Evolutionary conservation across 2,888 invertebrate genomes (phyloP).

Genomic region (Capitulum mitella): DNA sequence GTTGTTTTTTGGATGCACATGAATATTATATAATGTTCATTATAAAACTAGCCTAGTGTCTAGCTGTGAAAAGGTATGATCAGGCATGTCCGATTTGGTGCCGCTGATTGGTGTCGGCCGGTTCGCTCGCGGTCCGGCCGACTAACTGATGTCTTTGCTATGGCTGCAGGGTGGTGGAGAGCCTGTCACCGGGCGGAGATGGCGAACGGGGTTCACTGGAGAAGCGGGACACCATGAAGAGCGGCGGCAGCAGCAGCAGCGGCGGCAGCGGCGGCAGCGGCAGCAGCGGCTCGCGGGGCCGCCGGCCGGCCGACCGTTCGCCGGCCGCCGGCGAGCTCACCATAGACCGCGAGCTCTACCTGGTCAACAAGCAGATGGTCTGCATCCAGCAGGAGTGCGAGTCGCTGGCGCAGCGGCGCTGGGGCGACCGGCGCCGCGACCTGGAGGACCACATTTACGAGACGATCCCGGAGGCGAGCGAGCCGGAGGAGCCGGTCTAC

Average conservation of each 20-base stretch:
- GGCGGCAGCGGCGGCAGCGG: not conserved
- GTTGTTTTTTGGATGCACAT: no score
- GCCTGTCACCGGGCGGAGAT: not conserved
- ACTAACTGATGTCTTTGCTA: not conserved
- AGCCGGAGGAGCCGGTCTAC: slow-evolving; percentile 56
- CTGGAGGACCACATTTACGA: slow-evolving; percentile 55
- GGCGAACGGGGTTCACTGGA: not conserved
- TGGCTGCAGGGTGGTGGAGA: not conserved
- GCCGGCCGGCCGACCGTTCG: not conserved
- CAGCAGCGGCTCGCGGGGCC: not conserved
- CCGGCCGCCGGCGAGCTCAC: slow-evolving; percentile 19
- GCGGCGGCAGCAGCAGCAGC: slow-evolving; percentile 16
- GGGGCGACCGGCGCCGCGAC: not conserved
- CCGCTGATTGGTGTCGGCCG: no score
- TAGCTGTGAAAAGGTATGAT: no score
- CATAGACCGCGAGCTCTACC: slow-evolving; percentile 31
- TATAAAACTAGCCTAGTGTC: no score
- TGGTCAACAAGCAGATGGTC: slow-evolving; percentile 31
- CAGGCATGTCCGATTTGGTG: no score
- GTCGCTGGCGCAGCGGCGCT: slow-evolving; percentile 24
- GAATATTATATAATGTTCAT: no score
- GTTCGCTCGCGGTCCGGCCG: no score
- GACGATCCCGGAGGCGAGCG: slow-evolving; percentile 51
- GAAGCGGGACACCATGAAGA: slow-evolving; percentile 17
- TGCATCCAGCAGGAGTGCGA: slow-evolving; percentile 33